phyloP scores from a whole-genome alignment of 1,140 invertebrate genomes.

The Hycleus cichorii region DNA sequence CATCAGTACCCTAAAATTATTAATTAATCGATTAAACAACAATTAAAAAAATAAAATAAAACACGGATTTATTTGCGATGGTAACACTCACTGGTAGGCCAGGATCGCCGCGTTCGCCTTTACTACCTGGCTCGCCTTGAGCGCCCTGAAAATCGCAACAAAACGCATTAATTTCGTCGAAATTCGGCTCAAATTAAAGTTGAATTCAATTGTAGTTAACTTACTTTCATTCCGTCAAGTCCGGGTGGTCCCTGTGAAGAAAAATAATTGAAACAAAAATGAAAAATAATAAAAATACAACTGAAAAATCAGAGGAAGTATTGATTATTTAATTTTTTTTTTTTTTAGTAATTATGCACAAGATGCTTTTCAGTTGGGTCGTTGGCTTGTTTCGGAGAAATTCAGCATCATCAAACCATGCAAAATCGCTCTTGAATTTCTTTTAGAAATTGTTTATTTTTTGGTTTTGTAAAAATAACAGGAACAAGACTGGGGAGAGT shows the following conservation, averaged over 20 bases:
- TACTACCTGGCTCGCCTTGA: slow-evolving; percentile 81
- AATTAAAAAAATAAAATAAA: not conserved
- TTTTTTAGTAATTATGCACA: slow-evolving; percentile 18
- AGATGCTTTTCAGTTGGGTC: slow-evolving; percentile 1
- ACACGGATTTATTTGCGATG: not conserved
- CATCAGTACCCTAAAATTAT: slow-evolving; percentile 76
- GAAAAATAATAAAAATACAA: slow-evolving; percentile 27
- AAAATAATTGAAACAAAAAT: slow-evolving; percentile 39
- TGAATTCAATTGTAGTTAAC: slow-evolving; percentile 11
- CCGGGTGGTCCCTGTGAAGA: slow-evolving; percentile 60
- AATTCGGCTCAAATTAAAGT: no score
- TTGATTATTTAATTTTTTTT: no score
- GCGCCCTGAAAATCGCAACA: slow-evolving; percentile 58
- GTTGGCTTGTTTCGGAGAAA: not conserved
- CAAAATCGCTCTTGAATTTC: not conserved
- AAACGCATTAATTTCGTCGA: not conserved
- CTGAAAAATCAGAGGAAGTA: slow-evolving; percentile 19
- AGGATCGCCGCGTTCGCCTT: slow-evolving; percentile 85
- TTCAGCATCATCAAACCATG: not conserved
- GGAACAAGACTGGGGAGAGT: not conserved
- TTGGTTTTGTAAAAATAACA: no score
- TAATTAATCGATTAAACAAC: not conserved
- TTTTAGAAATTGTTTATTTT: not conserved
- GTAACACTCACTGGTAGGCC: slow-evolving; percentile 77
- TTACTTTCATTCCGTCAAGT: slow-evolving; percentile 68